Evolutionary conservation across 2,888 invertebrate genomes (phyloP).

Genomic region (Nineta flava): DNA sequence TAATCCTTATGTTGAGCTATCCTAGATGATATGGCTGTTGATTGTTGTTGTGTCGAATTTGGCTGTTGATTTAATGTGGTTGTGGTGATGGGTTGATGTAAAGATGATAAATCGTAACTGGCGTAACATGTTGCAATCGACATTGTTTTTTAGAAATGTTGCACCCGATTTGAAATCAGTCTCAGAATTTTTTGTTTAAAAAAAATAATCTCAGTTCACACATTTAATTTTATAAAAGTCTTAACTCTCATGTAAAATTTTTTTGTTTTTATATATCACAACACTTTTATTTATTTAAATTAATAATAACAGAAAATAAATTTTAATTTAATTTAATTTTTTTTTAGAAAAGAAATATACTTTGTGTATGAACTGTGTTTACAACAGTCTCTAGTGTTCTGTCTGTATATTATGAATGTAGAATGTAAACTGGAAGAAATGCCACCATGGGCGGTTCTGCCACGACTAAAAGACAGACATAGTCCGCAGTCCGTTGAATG

Average conservation of each 20-base stretch:
- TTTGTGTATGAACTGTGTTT: too few species aligned
- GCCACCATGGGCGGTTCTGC: conserved; percentile 4
- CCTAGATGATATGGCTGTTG: conserved; percentile 25
- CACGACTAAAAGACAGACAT: conserved; percentile 1
- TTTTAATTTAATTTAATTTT: too few species aligned
- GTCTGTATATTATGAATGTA: too few species aligned
- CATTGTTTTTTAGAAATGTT: background rate
- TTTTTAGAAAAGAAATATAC: too few species aligned
- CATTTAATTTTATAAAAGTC: background rate
- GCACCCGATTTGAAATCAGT: too few species aligned
- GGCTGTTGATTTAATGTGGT: conserved; percentile 28
- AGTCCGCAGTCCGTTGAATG: background rate
- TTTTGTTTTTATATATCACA: background rate
- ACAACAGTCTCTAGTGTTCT: too few species aligned
- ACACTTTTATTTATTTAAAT: background rate
- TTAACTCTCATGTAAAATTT: background rate
- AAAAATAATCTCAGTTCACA: background rate
- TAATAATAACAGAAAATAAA: background rate
- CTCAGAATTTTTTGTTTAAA: too few species aligned
- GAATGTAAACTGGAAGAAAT: background rate
- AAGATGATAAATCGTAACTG: conserved; percentile 27
- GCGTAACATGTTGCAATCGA: conserved; percentile 9
- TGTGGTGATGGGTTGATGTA: conserved; percentile 17
- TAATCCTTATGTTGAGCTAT: conserved; percentile 49
- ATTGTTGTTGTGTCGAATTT: conserved; percentile 27